A percentile compares a stretch with the other conserved stretches of the same genome.
These are phyloP conservation scores for Eurypyga helias DNA, from an alignment of 2,113 vertebrate genomes.

Conservation along the genomic window DNA sequence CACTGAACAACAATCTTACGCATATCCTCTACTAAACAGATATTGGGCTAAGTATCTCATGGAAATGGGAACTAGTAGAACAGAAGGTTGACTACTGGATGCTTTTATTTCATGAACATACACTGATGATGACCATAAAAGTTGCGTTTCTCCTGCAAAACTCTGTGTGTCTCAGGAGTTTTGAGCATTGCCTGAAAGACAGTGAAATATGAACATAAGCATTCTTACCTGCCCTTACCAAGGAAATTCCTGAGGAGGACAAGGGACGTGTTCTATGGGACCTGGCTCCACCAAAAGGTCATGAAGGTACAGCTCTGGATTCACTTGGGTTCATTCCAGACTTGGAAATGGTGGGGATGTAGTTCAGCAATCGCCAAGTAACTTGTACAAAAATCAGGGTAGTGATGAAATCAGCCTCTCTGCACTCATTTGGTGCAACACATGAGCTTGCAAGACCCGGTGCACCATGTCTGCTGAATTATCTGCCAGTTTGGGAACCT, in stretches of 20 bases:
- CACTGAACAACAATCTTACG: neutral
- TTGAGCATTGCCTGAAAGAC: neutral
- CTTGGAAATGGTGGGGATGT: neutral
- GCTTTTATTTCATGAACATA: neutral
- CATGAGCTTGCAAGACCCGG: fast-evolving
- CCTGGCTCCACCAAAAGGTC: neutral
- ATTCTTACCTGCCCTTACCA: neutral
- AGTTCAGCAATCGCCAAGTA: neutral
- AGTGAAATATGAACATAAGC: neutral
- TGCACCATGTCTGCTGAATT: neutral
- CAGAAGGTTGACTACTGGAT: neutral
- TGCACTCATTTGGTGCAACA: neutral
- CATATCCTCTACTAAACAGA: neutral
- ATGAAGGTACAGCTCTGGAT: neutral
- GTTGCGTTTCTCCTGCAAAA: neutral
- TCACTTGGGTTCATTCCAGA: neutral
- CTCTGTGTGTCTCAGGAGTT: neutral
- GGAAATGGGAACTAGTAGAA: neutral
- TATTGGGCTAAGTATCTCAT: neutral
- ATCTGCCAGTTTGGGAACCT: neutral
- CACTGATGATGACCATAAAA: neutral
- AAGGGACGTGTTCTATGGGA: neutral
- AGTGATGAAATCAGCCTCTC: neutral
- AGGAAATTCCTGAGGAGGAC: neutral
- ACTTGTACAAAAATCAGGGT: fast-evolving